Conservation (phyloP, 2,888 invertebrate genomes). For the Parascotia fuliginaria region DNA sequence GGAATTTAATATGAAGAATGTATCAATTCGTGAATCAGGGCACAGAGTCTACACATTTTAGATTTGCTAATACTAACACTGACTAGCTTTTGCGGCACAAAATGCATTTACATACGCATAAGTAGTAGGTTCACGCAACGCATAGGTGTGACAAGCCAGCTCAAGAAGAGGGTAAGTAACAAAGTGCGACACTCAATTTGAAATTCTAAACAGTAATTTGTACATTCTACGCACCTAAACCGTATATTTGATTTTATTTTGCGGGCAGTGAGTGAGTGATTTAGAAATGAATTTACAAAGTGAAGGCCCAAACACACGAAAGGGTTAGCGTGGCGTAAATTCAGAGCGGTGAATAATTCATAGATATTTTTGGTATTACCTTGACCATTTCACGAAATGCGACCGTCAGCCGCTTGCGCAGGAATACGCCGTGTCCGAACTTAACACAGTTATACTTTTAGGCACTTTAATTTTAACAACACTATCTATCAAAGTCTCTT, state of each 20-base stretch:
- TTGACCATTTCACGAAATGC: conserved; percentile 84
- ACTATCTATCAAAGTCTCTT: conserved; percentile 69
- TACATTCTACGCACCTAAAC: conserved; percentile 55
- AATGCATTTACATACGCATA: conserved; percentile 16
- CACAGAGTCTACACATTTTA: background rate
- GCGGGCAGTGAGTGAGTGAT: conserved; percentile 68
- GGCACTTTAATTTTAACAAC: conserved; percentile 66
- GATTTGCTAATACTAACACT: background rate
- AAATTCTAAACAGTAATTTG: conserved; percentile 59
- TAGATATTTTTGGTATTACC: conserved; percentile 74
- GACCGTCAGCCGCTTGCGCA: conserved; percentile 65
- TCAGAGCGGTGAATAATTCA: conserved; percentile 77
- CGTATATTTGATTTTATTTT: conserved; percentile 61
- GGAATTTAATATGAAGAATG: background rate
- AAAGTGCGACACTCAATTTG: conserved; percentile 58
- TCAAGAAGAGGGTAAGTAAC: conserved; percentile 29
- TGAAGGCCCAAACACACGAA: conserved; percentile 75
- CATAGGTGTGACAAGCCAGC: conserved; percentile 35
- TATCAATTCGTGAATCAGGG: background rate
- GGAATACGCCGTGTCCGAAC: conserved; percentile 59
- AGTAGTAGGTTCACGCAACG: conserved; percentile 31
- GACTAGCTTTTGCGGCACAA: conserved; percentile 4
- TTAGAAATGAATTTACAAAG: conserved; percentile 79
- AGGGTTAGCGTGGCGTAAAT: conserved; percentile 79
- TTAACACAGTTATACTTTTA: conserved; percentile 58